Evolutionary conservation across 2,888 invertebrate genomes (phyloP).

Genomic region (Lasius platythorax): DNA sequence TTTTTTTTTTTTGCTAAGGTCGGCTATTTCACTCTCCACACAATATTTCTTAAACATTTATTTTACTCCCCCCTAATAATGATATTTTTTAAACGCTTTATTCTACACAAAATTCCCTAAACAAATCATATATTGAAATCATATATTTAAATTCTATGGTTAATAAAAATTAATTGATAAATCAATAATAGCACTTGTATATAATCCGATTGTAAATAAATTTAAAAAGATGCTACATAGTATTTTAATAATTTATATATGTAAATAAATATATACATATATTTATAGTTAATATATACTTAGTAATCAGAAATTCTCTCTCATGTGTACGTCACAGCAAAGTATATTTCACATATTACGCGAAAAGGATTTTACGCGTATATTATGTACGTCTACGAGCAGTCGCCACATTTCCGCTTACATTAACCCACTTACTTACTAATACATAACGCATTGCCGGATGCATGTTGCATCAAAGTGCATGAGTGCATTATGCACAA

Average conservation of each 20-base stretch:
- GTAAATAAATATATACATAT: not conserved
- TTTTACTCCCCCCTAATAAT: not conserved
- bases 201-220: not conserved
- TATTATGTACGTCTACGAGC: not conserved
- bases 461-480: constrained; percentile 17
- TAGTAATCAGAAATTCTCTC: not conserved
- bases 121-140: not conserved
- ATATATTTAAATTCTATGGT: not conserved
- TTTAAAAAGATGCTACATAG: not conserved
- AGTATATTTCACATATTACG: not conserved
- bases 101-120: not conserved
- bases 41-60: not conserved
- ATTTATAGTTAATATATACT: not conserved
- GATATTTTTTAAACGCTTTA: not conserved
- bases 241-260: not conserved
- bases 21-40: not conserved
- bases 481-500: not conserved
- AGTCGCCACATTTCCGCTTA: not conserved
- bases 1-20: not conserved
- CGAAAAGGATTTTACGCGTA: not conserved
- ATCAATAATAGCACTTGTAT: not conserved
- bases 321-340: not conserved
- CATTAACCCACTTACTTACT: constrained; percentile 11
- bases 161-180: constrained; percentile 10
- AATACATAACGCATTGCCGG: constrained; percentile 17